Conservation (phyloP, 2,113 vertebrate genomes). For the Podiceps cristatus region DNA sequence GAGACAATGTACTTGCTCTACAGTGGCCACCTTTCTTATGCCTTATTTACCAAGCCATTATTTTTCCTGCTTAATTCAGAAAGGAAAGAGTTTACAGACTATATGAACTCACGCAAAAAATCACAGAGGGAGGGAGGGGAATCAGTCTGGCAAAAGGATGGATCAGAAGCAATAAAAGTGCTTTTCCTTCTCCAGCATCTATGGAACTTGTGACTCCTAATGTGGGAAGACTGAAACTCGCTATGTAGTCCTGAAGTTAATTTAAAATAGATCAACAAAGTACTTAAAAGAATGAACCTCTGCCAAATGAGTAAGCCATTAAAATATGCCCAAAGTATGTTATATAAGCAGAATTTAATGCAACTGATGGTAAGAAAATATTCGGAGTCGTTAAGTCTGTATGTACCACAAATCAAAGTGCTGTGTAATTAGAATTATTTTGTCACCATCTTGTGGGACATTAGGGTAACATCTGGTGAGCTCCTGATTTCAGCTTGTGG, state of each 20-base stretch:
- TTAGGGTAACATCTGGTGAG: constrained; percentile 1
- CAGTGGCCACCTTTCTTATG: background rate
- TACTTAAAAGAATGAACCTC: background rate
- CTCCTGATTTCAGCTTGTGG: background rate
- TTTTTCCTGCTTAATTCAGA: background rate
- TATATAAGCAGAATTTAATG: background rate
- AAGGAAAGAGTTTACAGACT: background rate
- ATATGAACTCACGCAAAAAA: background rate
- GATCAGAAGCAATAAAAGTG: background rate
- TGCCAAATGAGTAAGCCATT: background rate
- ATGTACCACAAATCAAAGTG: background rate
- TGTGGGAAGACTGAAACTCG: background rate
- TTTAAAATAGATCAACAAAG: background rate
- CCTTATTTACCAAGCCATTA: background rate
- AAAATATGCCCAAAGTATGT: background rate
- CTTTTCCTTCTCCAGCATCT: background rate
- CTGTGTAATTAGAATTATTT: background rate
- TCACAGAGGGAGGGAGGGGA: background rate
- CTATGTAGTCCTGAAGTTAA: background rate
- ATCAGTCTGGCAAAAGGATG: background rate
- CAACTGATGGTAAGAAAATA: background rate
- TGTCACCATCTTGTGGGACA: constrained; percentile 41
- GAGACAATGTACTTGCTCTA: background rate
- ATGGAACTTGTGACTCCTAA: background rate
- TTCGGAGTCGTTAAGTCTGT: background rate